Conservation (phyloP, 1,140 invertebrate genomes). For the Rhopalosiphum padi region DNA sequence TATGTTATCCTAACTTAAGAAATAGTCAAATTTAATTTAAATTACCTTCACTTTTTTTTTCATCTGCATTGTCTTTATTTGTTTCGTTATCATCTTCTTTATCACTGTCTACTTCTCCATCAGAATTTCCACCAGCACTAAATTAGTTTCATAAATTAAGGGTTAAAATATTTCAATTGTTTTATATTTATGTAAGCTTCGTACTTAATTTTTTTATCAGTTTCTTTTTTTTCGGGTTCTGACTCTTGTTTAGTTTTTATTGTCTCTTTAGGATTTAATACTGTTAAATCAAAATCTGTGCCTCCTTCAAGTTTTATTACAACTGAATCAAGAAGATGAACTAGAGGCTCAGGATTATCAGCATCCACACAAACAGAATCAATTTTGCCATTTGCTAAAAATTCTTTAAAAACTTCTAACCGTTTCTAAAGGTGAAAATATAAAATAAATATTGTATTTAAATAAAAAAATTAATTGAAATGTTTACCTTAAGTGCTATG, state of each 20-base stretch:
- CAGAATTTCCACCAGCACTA: conserved; percentile 59
- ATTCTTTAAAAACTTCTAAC: conserved; percentile 87
- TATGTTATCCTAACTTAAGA: no score
- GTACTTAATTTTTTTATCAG: conserved; percentile 57
- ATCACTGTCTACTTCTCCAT: conserved; percentile 60
- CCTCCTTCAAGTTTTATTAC: conserved; percentile 98
- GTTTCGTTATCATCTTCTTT: conserved; percentile 61
- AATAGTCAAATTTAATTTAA: conserved; percentile 60
- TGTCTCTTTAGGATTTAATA: conserved; percentile 68
- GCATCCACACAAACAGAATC: conserved; percentile 85
- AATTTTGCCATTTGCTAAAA: conserved; percentile 77
- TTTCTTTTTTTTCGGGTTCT: conserved; percentile 60
- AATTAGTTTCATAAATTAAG: background rate
- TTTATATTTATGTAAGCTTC: background rate
- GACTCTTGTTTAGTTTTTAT: conserved; percentile 64
- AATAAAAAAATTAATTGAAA: conserved; percentile 54
- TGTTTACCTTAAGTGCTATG: conserved; percentile 78
- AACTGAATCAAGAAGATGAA: conserved; percentile 91
- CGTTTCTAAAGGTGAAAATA: conserved; percentile 72
- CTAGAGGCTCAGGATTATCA: conserved; percentile 83
- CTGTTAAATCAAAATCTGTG: conserved; percentile 89
- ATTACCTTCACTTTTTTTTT: conserved; percentile 63
- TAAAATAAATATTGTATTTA: conserved; percentile 56
- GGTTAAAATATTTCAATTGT: background rate
- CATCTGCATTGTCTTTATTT: conserved; percentile 62